These are phyloP conservation scores for Esperia sulphurella DNA, from an alignment of 2,888 invertebrate species.

Conservation along the genomic window DNA sequence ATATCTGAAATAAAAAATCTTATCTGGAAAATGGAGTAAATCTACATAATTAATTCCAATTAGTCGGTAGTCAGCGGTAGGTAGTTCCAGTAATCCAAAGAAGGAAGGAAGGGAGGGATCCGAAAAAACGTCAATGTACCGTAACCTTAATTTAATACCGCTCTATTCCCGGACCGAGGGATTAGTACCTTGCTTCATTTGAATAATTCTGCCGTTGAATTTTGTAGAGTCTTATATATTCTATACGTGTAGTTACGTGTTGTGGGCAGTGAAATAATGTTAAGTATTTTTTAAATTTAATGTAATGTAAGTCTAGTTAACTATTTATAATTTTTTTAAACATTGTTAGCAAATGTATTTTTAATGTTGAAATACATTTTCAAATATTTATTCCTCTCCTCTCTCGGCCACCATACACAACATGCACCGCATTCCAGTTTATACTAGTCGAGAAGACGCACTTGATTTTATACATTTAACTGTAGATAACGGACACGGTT, in stretches of 20 bases:
- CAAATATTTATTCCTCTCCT: no score
- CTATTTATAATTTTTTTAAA: no score
- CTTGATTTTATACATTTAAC: no score
- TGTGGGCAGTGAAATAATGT: background rate
- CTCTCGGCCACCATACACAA: no score
- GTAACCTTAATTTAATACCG: conserved; percentile 56
- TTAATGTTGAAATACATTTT: no score
- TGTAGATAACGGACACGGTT: no score
- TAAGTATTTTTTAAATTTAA: no score
- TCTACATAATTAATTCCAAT: conserved; percentile 59
- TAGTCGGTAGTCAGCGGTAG: conserved; percentile 36
- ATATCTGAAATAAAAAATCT: conserved; percentile 20
- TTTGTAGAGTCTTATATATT: conserved; percentile 27
- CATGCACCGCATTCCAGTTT: no score
- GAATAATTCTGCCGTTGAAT: conserved; percentile 59
- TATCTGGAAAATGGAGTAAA: conserved; percentile 27
- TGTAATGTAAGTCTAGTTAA: no score
- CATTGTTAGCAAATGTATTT: no score
- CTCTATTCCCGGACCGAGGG: conserved; percentile 41
- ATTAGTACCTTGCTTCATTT: conserved; percentile 42
- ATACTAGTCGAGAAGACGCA: no score
- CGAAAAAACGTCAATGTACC: conserved; percentile 58
- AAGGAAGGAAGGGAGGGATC: conserved; percentile 42
- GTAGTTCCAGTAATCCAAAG: conserved; percentile 31
- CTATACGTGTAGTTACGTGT: conserved; percentile 10